phyloP scores from a whole-genome alignment of 2,888 invertebrate species.

The Hetaerina titia region DNA sequence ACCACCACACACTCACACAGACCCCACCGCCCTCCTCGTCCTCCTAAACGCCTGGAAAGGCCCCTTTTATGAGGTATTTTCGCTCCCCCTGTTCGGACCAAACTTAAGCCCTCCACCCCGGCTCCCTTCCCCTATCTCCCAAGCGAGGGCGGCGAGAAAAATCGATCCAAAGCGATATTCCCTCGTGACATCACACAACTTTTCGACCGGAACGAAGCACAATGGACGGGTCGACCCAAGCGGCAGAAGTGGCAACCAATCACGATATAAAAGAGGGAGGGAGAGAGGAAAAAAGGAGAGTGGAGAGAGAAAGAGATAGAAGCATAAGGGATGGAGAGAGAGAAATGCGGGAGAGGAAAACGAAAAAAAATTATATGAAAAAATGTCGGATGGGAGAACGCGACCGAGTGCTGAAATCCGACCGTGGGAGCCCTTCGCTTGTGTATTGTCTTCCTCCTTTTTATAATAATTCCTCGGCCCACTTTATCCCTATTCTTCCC shows the following conservation, averaged over 20 bases:
- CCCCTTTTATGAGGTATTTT: not conserved
- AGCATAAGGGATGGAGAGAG: not conserved
- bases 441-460: not conserved
- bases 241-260: slow-evolving; percentile 45
- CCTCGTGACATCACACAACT: not conserved
- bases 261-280: not conserved
- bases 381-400: not conserved
- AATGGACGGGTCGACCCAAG: not conserved
- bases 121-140: not conserved
- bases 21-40: not conserved
- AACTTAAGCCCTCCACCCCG: not conserved
- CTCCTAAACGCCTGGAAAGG: not conserved
- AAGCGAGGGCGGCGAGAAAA: not conserved
- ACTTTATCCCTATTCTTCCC: not conserved
- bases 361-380: not conserved
- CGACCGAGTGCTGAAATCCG: slow-evolving; percentile 34
- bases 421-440: not conserved
- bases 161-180: slow-evolving; percentile 21
- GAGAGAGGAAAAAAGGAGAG: not conserved
- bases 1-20: not conserved
- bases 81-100: not conserved
- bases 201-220: slow-evolving; percentile 41
- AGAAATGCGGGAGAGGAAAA: not conserved
- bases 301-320: not conserved
- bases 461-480: not conserved